phyloP scores from a whole-genome alignment of 2,797 vertebrate genomes.

The Poeciliopsis paucimaculata region DNA sequence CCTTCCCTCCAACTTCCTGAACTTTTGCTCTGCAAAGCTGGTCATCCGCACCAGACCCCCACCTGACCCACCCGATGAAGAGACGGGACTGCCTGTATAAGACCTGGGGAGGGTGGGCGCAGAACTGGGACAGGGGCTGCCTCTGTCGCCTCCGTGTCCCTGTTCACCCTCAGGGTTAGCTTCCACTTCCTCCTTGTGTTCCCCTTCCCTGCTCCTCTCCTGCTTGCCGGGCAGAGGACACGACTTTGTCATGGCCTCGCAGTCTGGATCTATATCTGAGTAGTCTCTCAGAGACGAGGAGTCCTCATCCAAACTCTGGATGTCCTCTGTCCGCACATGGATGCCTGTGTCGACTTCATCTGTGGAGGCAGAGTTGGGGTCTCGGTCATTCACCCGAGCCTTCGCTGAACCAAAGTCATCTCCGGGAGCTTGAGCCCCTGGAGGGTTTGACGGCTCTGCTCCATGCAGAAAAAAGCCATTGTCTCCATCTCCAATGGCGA shows the following conservation, averaged over 20 bases:
- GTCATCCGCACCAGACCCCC: conserved; percentile 89
- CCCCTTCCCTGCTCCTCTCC: conserved; percentile 42
- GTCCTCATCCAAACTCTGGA: conserved; percentile 96
- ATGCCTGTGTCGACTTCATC: conserved; percentile 95
- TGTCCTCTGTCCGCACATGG: conserved; percentile 95
- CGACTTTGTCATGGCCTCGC: conserved; percentile 77
- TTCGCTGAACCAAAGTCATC: conserved; percentile 69
- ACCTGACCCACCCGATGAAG: conserved; percentile 85
- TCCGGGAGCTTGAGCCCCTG: conserved; percentile 50
- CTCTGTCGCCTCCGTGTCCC: conserved; percentile 49
- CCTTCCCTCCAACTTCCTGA: conserved; percentile 90
- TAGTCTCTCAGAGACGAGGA: conserved; percentile 94
- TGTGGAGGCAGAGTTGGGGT: conserved; percentile 87
- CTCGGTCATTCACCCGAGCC: conserved; percentile 77
- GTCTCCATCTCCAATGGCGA: conserved; percentile 80
- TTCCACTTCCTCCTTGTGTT: conserved; percentile 26
- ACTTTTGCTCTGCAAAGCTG: conserved; percentile 98
- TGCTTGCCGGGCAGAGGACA: conserved; percentile 75
- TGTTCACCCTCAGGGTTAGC: conserved; percentile 28
- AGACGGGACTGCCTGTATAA: conserved; percentile 87
- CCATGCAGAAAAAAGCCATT: conserved; percentile 93
- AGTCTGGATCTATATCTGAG: conserved; percentile 95
- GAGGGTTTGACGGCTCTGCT: conserved; percentile 77
- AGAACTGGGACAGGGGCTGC: conserved; percentile 87
- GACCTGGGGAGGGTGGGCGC: conserved; percentile 82